Percentiles rank a stretch among this genome's conserved stretches.
phyloP scores from a whole-genome alignment of 1,140 invertebrate species.

The Chionoecetes opilio region DNA sequence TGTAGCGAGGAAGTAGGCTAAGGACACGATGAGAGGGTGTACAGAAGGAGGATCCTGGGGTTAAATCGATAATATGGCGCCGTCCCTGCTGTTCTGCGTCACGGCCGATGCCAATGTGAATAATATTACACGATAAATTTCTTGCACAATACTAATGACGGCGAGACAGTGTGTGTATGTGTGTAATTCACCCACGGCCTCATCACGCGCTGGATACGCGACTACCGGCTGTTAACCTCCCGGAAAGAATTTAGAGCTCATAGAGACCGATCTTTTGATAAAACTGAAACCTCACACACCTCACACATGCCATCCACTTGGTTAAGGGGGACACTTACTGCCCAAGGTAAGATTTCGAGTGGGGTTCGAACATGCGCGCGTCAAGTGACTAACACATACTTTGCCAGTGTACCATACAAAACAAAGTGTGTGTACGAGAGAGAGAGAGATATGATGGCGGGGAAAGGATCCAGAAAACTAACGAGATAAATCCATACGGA shows the following conservation, averaged over 20 bases:
- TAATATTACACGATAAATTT: not conserved
- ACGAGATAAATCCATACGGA: not conserved
- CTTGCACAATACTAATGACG: not conserved
- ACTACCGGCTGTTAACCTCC: too few species aligned
- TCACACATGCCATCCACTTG: too few species aligned
- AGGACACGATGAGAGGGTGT: not conserved
- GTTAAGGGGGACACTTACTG: too few species aligned
- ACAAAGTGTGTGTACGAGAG: not conserved
- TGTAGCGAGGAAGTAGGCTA: not conserved
- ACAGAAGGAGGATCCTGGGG: not conserved
- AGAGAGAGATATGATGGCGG: slow-evolving; percentile 33
- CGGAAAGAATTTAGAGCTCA: too few species aligned
- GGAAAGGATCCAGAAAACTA: not conserved
- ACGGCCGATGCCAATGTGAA: not conserved
- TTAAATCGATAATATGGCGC: not conserved
- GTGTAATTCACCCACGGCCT: too few species aligned
- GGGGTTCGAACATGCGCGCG: too few species aligned
- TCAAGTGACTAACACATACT: too few species aligned
- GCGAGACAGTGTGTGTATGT: not conserved
- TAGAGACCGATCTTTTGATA: too few species aligned
- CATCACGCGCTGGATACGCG: too few species aligned
- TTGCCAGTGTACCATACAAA: too few species aligned
- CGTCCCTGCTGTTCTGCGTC: not conserved
- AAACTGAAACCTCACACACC: too few species aligned
- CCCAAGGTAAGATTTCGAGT: too few species aligned